Evolutionary conservation across 2,797 vertebrate species (phyloP).

Genomic region (Phoeniculus purpureus): DNA sequence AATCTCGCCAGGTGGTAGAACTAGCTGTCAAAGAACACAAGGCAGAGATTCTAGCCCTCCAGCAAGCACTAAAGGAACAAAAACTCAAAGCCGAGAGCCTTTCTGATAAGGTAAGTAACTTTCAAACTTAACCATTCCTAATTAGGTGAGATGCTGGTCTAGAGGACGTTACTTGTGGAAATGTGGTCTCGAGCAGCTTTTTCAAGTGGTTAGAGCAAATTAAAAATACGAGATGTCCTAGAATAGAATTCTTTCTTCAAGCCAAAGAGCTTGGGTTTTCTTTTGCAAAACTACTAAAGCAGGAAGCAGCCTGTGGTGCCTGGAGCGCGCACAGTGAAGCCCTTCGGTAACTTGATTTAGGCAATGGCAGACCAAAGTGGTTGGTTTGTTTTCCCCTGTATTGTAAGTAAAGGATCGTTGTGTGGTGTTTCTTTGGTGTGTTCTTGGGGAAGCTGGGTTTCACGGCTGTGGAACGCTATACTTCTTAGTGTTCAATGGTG

Average conservation of each 20-base stretch:
- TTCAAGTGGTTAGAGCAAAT: neutral
- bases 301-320: neutral
- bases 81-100: constrained; percentile 97
- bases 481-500: neutral
- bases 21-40: constrained; percentile 97
- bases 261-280: neutral
- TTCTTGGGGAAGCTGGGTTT: neutral
- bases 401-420: neutral
- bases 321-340: neutral
- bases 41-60: constrained; percentile 93
- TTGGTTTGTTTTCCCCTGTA: neutral
- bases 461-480: neutral
- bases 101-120: constrained; percentile 89
- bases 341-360: neutral
- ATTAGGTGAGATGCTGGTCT: neutral
- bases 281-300: neutral
- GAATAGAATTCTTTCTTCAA: neutral
- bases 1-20: constrained; percentile 95
- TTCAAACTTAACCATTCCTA: neutral
- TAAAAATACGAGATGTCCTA: neutral
- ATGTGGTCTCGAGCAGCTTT: neutral
- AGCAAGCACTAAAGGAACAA: constrained; percentile 97
- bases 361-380: neutral
- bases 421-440: neutral
- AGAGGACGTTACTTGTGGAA: neutral